These are phyloP conservation scores for Rhabdornis inornatus DNA, from an alignment of 2,113 vertebrate genomes.

Conservation along the genomic window DNA sequence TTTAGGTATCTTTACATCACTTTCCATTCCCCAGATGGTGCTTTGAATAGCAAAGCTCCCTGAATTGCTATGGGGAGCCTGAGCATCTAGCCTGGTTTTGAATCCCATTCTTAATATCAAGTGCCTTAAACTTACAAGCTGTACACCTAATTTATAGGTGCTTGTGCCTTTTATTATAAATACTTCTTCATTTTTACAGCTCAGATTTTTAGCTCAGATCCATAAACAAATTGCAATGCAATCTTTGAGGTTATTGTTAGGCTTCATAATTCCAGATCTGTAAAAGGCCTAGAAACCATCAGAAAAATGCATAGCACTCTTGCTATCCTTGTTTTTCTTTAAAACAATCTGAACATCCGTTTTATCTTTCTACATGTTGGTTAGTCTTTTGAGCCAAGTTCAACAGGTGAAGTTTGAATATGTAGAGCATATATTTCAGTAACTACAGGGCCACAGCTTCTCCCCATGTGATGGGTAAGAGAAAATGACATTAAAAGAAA, in stretches of 20 bases:
- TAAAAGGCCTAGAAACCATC: not conserved
- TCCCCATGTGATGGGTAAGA: not conserved
- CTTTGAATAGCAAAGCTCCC: not conserved
- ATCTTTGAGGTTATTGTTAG: not conserved
- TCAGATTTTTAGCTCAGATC: not conserved
- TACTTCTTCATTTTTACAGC: not conserved
- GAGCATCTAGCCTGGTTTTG: not conserved
- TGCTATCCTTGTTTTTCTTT: not conserved
- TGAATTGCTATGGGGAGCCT: not conserved
- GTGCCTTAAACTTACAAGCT: not conserved
- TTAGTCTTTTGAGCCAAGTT: not conserved
- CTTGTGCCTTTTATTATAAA: not conserved
- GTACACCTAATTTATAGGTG: not conserved
- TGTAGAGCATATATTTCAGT: not conserved
- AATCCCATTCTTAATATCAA: not conserved
- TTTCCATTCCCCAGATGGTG: not conserved
- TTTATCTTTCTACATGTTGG: not conserved
- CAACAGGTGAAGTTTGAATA: not conserved
- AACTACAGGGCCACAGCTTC: not conserved
- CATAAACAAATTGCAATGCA: not conserved
- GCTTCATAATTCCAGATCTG: not conserved
- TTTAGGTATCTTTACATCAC: not conserved
- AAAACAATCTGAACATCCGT: not conserved
- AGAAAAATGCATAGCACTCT: not conserved
- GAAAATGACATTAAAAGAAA: not conserved